A percentile compares a stretch with the other conserved stretches of the same genome.
Evolutionary conservation across 2,113 vertebrate species (phyloP).

Genomic region (Grammomys dolichurus): DNA sequence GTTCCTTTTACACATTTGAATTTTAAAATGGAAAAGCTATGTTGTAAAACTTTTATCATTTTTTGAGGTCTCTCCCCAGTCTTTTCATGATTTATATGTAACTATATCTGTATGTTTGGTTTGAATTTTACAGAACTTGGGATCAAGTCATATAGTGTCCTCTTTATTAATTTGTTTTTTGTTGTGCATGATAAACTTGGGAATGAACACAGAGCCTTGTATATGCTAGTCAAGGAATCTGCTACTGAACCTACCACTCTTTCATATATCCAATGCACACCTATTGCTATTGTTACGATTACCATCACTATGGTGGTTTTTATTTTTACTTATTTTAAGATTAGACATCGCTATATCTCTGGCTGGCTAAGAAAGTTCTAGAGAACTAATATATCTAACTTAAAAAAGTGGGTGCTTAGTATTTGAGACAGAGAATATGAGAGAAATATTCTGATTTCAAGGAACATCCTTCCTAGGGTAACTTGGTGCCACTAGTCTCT

Average conservation of each 20-base stretch:
- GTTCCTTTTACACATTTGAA: too few species aligned
- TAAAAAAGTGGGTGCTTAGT: neutral
- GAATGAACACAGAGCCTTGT: neutral
- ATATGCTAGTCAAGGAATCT: neutral
- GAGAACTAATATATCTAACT: neutral
- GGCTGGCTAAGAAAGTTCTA: neutral
- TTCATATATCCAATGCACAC: neutral
- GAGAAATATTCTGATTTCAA: constrained; percentile 1
- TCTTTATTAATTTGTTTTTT: neutral
- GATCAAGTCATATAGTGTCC: neutral
- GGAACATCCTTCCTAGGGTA: neutral
- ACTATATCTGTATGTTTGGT: neutral
- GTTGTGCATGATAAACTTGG: neutral
- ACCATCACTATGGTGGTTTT: neutral
- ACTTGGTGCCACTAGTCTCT: neutral
- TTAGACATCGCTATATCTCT: neutral
- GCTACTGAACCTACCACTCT: neutral
- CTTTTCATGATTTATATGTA: constrained; percentile 25
- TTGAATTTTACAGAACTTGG: constrained; percentile 44
- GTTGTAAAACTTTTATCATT: neutral
- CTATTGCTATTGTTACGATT: neutral
- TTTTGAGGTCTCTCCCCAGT: neutral
- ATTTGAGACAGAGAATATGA: neutral
- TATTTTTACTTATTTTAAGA: neutral
- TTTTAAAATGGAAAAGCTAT: neutral